A percentile compares a stretch with the other conserved stretches of the same genome.
These are phyloP conservation scores for Dascyllus trimaculatus DNA, from an alignment of 2,113 vertebrate genomes.

Conservation along the genomic window DNA sequence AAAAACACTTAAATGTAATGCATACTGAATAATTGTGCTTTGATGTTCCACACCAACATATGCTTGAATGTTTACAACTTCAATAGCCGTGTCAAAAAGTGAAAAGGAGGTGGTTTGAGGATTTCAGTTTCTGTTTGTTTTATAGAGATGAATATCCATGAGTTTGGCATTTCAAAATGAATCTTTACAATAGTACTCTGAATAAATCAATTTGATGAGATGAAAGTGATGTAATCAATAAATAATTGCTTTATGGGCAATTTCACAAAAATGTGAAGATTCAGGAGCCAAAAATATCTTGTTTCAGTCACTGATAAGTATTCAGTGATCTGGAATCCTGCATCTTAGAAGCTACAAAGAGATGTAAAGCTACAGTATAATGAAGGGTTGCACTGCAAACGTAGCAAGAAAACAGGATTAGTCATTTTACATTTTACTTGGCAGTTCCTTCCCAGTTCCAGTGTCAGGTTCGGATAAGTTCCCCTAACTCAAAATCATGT, in stretches of 20 bases:
- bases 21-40: not conserved
- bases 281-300: not conserved
- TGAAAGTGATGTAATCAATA: not conserved
- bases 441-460: not conserved
- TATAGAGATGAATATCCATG: not conserved
- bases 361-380: not conserved
- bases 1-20: not conserved
- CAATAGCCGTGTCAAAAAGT: not conserved
- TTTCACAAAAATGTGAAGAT: not conserved
- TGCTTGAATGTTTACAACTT: not conserved
- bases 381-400: not conserved
- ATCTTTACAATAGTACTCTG: not conserved
- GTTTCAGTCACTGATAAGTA: not conserved
- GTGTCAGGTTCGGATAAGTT: conserved; percentile 3
- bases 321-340: not conserved
- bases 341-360: not conserved
- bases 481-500: conserved; percentile 16
- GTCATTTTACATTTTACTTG: not conserved
- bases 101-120: not conserved
- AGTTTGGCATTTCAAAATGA: not conserved
- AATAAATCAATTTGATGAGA: not conserved
- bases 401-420: not conserved
- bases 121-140: not conserved
- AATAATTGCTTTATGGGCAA: not conserved
- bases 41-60: not conserved